phyloP scores from a whole-genome alignment of 2,888 invertebrate genomes.

The Ctena decussata region DNA sequence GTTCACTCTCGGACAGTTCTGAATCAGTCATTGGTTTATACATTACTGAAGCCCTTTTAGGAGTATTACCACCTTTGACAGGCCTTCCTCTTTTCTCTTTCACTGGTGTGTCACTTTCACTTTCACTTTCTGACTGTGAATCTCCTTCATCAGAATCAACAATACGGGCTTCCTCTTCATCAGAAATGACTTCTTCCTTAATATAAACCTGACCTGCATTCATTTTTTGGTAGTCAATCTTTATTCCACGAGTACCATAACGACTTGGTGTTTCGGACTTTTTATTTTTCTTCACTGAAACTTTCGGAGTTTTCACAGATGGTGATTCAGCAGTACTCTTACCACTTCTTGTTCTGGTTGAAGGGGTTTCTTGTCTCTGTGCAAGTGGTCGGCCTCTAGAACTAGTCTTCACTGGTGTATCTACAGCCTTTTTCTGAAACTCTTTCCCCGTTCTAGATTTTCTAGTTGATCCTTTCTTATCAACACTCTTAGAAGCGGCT shows the following conservation, averaged over 20 bases:
- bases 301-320: neutral
- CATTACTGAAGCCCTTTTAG: neutral
- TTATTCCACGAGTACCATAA: slow-evolving; percentile 69
- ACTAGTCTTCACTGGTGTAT: neutral
- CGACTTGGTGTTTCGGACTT: slow-evolving; percentile 40
- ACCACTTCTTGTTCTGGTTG: neutral
- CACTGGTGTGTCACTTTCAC: neutral
- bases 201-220: slow-evolving; percentile 38
- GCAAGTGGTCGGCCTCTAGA: neutral
- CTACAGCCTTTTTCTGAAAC: slow-evolving; percentile 10
- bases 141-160: neutral
- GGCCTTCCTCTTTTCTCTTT: neutral
- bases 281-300: neutral
- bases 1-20: neutral
- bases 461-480: neutral
- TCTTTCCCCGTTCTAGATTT: neutral
- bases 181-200: slow-evolving; percentile 38
- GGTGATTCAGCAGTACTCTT: neutral
- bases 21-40: neutral
- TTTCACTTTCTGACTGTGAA: neutral
- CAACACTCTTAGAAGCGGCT: slow-evolving; percentile 48
- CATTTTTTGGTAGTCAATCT: slow-evolving; percentile 61
- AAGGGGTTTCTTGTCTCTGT: neutral
- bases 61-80: neutral
- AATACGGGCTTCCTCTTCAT: neutral